These are phyloP conservation scores for Calcarius lapponicus DNA, from an alignment of 2,797 vertebrate species.

Conservation along the genomic window DNA sequence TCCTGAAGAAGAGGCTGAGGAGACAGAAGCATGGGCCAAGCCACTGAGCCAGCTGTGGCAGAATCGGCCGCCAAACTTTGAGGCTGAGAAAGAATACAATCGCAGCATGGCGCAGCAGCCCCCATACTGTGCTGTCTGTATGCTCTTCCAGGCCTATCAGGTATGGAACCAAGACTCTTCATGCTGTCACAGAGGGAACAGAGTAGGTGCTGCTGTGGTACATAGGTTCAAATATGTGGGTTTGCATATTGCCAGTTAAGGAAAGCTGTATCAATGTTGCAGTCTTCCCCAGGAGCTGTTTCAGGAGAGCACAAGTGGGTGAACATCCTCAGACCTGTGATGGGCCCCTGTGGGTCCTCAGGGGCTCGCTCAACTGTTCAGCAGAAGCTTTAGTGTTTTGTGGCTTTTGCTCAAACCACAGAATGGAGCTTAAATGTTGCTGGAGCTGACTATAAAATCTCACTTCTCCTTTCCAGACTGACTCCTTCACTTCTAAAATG, in stretches of 20 bases:
- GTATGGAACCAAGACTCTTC: slow-evolving; percentile 65
- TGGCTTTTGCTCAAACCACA: neutral
- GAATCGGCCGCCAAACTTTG: slow-evolving; percentile 85
- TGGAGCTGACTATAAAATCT: neutral
- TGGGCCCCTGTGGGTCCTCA: neutral
- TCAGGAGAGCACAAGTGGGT: neutral
- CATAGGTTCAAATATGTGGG: neutral
- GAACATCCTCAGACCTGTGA: neutral
- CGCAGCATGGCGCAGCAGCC: slow-evolving; percentile 84
- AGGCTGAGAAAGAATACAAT: slow-evolving; percentile 91
- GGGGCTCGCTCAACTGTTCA: neutral
- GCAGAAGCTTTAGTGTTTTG: neutral
- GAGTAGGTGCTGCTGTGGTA: neutral
- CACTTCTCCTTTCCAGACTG: neutral
- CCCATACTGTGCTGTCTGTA: slow-evolving; percentile 92
- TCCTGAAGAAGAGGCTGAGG: slow-evolving; percentile 81
- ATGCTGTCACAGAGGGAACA: neutral
- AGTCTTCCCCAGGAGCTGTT: neutral
- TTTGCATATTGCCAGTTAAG: neutral
- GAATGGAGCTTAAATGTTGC: neutral
- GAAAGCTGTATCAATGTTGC: neutral
- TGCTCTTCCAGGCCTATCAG: slow-evolving; percentile 92
- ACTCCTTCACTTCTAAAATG: neutral
- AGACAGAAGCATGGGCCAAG: slow-evolving; percentile 91
- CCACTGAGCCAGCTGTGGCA: slow-evolving; percentile 92